Conservation (phyloP, 2,113 vertebrate species). For the Burhinus oedicnemus region DNA sequence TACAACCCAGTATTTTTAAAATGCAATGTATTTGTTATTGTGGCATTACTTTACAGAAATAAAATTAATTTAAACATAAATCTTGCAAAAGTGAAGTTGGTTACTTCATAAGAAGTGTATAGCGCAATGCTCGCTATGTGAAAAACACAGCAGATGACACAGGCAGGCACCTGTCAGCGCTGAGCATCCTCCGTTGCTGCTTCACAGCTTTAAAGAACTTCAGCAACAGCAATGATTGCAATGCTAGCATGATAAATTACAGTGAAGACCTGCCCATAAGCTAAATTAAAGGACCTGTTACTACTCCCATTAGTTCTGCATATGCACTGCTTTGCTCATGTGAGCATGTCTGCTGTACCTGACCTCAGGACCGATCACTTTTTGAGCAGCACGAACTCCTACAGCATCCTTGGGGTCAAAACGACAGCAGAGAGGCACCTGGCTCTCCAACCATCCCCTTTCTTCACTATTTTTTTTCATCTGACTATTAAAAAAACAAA, state of each 20-base stretch:
- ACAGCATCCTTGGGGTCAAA: neutral
- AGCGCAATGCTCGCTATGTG: rapidly evolving
- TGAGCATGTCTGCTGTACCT: neutral
- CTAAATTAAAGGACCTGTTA: neutral
- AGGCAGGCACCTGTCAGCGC: neutral
- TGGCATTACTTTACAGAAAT: neutral
- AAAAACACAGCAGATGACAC: neutral
- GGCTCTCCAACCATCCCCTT: neutral
- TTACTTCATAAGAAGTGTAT: neutral
- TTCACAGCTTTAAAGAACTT: neutral
- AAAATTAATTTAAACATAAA: neutral
- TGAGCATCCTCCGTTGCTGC: neutral
- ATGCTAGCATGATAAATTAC: neutral
- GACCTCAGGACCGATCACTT: neutral
- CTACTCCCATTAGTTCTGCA: neutral
- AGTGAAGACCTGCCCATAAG: neutral
- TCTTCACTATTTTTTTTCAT: neutral
- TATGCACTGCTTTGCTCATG: neutral
- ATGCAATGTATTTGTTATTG: neutral
- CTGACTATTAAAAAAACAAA: neutral
- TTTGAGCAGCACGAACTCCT: neutral
- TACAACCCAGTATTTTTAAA: neutral
- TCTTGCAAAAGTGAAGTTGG: neutral
- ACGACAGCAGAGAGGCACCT: neutral
- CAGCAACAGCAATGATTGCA: neutral